Percentiles rank a stretch among this genome's conserved stretches.
phyloP scores from a whole-genome alignment of 2,113 vertebrate species.

The Tragelaphus strepsiceros region DNA sequence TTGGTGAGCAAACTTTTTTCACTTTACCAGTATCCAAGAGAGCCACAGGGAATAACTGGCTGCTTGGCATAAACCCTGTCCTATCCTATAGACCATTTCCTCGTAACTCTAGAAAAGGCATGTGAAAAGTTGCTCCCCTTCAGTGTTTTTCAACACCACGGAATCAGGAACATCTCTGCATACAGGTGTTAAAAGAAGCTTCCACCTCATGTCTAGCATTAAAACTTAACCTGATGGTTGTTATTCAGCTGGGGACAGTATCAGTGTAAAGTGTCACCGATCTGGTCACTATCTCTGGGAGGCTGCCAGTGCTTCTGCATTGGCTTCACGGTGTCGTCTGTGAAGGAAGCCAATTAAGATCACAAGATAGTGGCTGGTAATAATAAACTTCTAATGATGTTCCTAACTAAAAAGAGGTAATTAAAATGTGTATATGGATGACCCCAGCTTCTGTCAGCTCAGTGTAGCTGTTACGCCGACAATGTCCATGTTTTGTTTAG shows the following conservation, averaged over 20 bases:
- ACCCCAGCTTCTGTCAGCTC: conserved; percentile 69
- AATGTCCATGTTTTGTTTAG: conserved; percentile 72
- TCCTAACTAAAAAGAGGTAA: conserved; percentile 73
- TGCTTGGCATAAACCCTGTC: background rate
- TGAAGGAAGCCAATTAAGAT: conserved; percentile 75
- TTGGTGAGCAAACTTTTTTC: background rate
- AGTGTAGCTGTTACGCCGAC: conserved; percentile 21
- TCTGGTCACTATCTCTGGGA: conserved; percentile 63
- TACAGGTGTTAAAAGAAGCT: conserved; percentile 56
- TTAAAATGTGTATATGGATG: conserved; percentile 76
- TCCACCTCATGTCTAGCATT: conserved; percentile 45
- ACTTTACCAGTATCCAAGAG: background rate
- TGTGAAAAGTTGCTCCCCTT: background rate
- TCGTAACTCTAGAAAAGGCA: background rate
- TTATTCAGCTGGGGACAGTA: conserved; percentile 38
- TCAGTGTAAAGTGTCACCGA: conserved; percentile 51
- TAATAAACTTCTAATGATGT: conserved; percentile 77
- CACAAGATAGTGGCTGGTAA: conserved; percentile 70
- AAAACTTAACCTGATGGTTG: conserved; percentile 50
- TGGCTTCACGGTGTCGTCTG: conserved; percentile 58
- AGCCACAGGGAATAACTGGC: background rate
- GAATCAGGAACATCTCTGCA: conserved; percentile 18
- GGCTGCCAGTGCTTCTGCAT: conserved; percentile 44
- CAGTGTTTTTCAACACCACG: background rate
- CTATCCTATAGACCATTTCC: background rate